These are phyloP conservation scores for Ostrea denselamellosa DNA, from an alignment of 1,140 invertebrate genomes.

Conservation along the genomic window DNA sequence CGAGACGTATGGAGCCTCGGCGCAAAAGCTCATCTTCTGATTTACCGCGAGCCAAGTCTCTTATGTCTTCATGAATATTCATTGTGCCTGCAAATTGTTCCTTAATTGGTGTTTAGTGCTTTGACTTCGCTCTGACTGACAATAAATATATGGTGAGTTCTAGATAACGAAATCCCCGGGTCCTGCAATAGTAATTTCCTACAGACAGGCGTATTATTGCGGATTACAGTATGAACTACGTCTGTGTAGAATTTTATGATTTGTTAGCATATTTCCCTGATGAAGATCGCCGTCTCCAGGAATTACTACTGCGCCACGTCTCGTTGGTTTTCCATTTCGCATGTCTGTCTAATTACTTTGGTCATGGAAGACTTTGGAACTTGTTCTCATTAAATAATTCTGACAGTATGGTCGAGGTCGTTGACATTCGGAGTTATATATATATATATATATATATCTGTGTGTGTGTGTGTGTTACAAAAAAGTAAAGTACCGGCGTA, in stretches of 20 bases:
- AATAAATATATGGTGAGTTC: background rate
- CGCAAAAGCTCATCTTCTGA: background rate
- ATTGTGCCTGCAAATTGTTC: constrained; percentile 2
- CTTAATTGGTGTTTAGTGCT: constrained; percentile 1
- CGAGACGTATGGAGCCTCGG: background rate
- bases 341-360: background rate
- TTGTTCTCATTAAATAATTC: background rate
- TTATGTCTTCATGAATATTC: background rate
- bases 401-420: background rate
- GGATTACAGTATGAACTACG: background rate
- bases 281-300: background rate
- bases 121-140: background rate
- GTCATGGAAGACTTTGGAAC: background rate
- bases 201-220: background rate
- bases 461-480: no score
- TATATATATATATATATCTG: no score
- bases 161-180: background rate
- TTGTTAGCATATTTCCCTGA: background rate
- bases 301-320: background rate
- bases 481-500: no score
- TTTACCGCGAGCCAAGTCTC: background rate
- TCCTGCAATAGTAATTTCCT: background rate
- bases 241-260: background rate
- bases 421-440: background rate
- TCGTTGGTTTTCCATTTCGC: background rate